Evolutionary conservation across 2,888 invertebrate species (phyloP).

Genomic region (Rhagonycha fulva): DNA sequence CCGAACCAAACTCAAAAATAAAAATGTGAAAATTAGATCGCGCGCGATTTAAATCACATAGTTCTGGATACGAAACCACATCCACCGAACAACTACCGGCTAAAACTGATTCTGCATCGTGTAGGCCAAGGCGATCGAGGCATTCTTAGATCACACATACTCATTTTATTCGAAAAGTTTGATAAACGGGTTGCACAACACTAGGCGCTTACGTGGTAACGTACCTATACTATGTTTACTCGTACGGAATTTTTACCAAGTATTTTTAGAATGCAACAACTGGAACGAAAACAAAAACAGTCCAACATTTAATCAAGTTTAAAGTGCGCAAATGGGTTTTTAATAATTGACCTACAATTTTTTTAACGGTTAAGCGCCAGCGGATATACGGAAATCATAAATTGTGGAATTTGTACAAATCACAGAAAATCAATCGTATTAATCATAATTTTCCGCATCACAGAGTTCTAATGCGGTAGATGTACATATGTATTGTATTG

Average conservation of each 20-base stretch:
- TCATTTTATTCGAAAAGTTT: slow-evolving; percentile 20
- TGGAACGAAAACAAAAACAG: not conserved
- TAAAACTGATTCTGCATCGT: slow-evolving; percentile 28
- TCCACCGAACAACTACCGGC: slow-evolving; percentile 22
- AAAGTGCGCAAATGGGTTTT: not conserved
- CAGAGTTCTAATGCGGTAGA: too few relatives aligned
- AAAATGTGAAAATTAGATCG: not conserved
- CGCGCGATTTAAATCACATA: not conserved
- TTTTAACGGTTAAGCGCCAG: not conserved
- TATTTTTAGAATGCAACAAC: not conserved
- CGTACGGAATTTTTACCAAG: not conserved
- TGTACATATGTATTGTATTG: too few relatives aligned
- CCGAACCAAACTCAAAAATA: not conserved
- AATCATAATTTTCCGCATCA: too few relatives aligned
- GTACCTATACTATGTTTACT: slow-evolving; percentile 1
- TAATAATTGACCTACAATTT: not conserved
- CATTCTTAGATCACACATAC: slow-evolving; percentile 30
- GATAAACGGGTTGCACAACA: slow-evolving; percentile 27
- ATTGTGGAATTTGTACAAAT: too few relatives aligned
- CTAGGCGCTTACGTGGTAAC: slow-evolving; percentile 24
- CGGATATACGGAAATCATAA: not conserved
- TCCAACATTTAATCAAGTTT: too few relatives aligned
- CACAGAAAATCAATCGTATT: too few relatives aligned
- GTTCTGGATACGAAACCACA: slow-evolving; percentile 6
- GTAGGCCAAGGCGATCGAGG: slow-evolving; percentile 28